Conservation (phyloP, 2,888 invertebrate genomes). For the Nycteola revayana region DNA sequence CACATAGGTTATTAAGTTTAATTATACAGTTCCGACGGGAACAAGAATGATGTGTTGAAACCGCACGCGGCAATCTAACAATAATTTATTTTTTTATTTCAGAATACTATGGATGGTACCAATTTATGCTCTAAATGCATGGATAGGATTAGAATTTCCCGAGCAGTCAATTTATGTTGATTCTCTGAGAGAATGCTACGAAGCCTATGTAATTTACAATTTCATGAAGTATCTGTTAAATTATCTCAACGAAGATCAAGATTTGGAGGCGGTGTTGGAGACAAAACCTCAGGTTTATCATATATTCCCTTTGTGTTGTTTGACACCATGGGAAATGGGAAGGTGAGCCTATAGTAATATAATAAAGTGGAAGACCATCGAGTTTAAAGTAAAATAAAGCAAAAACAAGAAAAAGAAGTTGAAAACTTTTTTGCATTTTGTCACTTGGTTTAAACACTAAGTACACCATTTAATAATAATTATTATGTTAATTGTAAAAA, state of each 20-base stretch:
- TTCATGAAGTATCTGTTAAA: slow-evolving; percentile 97
- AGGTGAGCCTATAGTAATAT: too few relatives aligned
- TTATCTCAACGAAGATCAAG: slow-evolving; percentile 93
- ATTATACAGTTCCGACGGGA: too few relatives aligned
- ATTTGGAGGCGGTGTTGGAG: slow-evolving; percentile 90
- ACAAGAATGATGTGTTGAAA: too few relatives aligned
- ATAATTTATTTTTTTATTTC: slow-evolving; percentile 23
- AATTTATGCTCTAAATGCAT: slow-evolving; percentile 97
- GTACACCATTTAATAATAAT: too few relatives aligned
- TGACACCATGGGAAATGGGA: slow-evolving; percentile 97
- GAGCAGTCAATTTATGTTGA: slow-evolving; percentile 95
- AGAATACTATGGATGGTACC: slow-evolving; percentile 99
- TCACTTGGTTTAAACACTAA: too few relatives aligned
- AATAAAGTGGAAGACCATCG: too few relatives aligned
- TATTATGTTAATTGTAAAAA: too few relatives aligned
- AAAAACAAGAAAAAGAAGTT: too few relatives aligned
- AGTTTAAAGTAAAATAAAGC: too few relatives aligned
- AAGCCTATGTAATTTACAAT: slow-evolving; percentile 98
- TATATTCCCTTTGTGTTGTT: slow-evolving; percentile 94
- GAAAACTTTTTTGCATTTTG: too few relatives aligned
- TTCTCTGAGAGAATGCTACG: slow-evolving; percentile 96
- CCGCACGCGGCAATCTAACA: too few relatives aligned
- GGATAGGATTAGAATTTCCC: slow-evolving; percentile 94
- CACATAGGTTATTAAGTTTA: too few relatives aligned
- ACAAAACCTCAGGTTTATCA: slow-evolving; percentile 93